Conservation (phyloP, 2,888 invertebrate species). For the Catocala sponsa region DNA sequence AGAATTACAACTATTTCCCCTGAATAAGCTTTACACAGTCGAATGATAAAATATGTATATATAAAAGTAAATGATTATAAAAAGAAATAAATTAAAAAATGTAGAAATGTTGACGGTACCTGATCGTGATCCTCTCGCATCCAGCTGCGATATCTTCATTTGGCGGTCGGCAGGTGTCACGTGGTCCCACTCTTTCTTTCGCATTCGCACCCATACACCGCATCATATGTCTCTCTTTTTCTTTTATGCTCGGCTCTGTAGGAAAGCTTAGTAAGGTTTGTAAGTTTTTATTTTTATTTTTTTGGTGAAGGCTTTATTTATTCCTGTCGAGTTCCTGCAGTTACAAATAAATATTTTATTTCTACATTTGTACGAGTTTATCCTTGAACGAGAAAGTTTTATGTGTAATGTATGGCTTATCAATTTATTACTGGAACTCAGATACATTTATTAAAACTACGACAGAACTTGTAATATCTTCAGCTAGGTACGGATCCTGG, state of each 20-base stretch:
- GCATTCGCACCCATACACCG: slow-evolving; percentile 51
- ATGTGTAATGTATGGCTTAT: slow-evolving; percentile 4
- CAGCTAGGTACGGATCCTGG: no score
- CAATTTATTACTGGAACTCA: no score
- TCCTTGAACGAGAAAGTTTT: slow-evolving; percentile 39
- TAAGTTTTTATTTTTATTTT: slow-evolving; percentile 63
- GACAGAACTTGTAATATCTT: no score
- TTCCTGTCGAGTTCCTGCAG: slow-evolving; percentile 75
- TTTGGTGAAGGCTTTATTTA: slow-evolving; percentile 81
- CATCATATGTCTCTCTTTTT: slow-evolving; percentile 60
- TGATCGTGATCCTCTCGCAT: slow-evolving; percentile 73
- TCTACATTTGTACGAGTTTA: slow-evolving; percentile 29
- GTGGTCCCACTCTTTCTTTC: slow-evolving; percentile 67
- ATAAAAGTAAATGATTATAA: neutral
- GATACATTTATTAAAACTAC: no score
- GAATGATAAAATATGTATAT: no score
- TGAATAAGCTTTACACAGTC: no score
- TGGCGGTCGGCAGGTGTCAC: slow-evolving; percentile 87
- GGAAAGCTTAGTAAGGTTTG: slow-evolving; percentile 76
- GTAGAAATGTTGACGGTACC: slow-evolving; percentile 63
- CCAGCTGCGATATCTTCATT: slow-evolving; percentile 88
- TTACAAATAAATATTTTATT: slow-evolving; percentile 73
- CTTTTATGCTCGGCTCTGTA: slow-evolving; percentile 73
- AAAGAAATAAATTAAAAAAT: neutral
- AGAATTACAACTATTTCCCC: no score